A percentile compares a stretch with the other conserved stretches of the same genome.
Conservation (phyloP, 1,140 invertebrate genomes). For the Drosophila tsacasi region DNA sequence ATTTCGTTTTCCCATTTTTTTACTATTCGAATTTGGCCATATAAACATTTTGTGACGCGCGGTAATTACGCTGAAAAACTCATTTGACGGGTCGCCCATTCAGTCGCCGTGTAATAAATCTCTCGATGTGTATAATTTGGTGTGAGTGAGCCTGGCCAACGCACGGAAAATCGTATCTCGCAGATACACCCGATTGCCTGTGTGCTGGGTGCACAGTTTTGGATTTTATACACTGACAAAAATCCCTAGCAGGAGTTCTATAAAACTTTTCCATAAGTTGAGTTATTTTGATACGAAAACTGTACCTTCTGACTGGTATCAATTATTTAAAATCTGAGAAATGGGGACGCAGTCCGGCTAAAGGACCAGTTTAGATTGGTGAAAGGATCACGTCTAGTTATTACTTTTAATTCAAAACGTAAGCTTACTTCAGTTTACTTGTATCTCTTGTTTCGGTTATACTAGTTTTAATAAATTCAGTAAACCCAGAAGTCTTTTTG, state of each 20-base stretch:
- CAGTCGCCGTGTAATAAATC: constrained; percentile 74
- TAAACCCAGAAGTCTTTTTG: background rate
- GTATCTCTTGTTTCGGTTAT: background rate
- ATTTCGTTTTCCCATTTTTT: constrained; percentile 57
- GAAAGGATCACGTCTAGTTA: background rate
- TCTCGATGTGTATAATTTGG: constrained; percentile 78
- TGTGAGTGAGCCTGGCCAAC: constrained; percentile 66
- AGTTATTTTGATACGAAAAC: background rate
- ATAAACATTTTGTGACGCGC: constrained; percentile 72
- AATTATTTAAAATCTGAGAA: background rate
- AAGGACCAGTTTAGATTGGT: background rate
- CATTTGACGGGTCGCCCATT: constrained; percentile 81
- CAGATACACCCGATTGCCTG: constrained; percentile 57
- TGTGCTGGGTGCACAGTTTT: constrained; percentile 33
- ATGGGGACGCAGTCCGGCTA: background rate
- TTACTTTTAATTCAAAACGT: background rate
- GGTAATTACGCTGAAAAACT: constrained; percentile 82
- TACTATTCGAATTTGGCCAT: constrained; percentile 59
- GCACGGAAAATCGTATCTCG: constrained; percentile 74
- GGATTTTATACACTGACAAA: constrained; percentile 6
- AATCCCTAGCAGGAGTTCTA: background rate
- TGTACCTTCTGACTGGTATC: background rate
- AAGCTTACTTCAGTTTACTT: background rate
- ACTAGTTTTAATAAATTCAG: too few species aligned
- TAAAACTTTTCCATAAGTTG: background rate